phyloP scores from a whole-genome alignment of 2,797 vertebrate genomes.

The Spinibarbus caldwelli region DNA sequence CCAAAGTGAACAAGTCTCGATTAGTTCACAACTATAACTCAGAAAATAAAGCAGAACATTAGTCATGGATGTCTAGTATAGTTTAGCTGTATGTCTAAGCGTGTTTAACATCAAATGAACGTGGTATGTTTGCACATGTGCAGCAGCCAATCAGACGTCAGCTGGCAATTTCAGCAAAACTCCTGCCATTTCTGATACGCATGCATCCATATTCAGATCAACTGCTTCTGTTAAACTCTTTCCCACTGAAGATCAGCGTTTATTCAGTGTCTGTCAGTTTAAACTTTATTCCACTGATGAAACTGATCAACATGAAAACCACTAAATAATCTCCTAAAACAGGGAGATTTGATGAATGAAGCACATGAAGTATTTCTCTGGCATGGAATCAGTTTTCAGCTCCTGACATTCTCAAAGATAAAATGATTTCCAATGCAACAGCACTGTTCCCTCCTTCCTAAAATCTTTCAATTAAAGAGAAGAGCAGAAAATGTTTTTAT shows the following conservation, averaged over 20 bases:
- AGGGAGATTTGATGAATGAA: not conserved
- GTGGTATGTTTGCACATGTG: too few relatives aligned
- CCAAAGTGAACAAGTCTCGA: not conserved
- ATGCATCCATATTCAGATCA: not conserved
- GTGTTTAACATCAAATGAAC: not conserved
- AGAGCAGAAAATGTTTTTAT: conserved; percentile 71
- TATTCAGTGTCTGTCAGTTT: not conserved
- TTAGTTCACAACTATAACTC: not conserved
- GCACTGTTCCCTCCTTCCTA: conserved; percentile 58
- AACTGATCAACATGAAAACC: not conserved
- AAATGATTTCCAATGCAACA: conserved; percentile 59
- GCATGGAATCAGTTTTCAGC: conserved; percentile 43
- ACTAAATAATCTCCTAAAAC: not conserved
- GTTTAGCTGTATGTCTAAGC: not conserved
- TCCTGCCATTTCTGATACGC: not conserved
- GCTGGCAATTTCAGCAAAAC: not conserved
- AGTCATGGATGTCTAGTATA: not conserved
- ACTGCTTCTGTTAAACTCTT: not conserved
- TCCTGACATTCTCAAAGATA: conserved; percentile 73
- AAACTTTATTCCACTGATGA: not conserved
- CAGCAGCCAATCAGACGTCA: not conserved
- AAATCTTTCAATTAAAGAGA: conserved; percentile 76
- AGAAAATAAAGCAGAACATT: not conserved
- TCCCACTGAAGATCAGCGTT: not conserved
- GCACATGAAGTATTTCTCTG: conserved; percentile 34